Evolutionary conservation across 2,888 invertebrate genomes (phyloP).

Genomic region (Apantesis nais): DNA sequence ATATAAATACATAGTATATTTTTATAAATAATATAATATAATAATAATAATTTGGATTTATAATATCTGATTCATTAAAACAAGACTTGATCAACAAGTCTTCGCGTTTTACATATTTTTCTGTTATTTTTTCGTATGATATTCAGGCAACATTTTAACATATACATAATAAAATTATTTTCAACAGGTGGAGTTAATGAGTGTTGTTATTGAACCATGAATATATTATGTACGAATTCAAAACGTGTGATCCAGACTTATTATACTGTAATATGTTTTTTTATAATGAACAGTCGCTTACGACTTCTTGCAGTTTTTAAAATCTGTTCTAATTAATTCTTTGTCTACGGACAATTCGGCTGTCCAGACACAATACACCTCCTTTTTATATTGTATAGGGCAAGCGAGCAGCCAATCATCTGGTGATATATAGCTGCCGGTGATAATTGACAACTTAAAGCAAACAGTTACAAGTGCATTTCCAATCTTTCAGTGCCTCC

Average conservation of each 20-base stretch:
- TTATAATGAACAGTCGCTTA: background rate
- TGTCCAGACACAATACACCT: too few species aligned
- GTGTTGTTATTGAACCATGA: slow-evolving; percentile 17
- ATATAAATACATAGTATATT: too few species aligned
- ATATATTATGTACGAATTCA: background rate
- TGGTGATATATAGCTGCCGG: background rate
- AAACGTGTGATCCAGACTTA: background rate
- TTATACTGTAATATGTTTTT: background rate
- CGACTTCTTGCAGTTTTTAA: background rate
- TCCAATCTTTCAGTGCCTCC: background rate
- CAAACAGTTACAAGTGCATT: background rate
- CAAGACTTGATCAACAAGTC: too few species aligned
- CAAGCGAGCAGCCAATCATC: too few species aligned
- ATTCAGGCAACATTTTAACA: slow-evolving; percentile 50
- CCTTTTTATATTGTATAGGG: too few species aligned
- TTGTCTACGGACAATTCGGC: too few species aligned
- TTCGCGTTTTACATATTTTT: background rate
- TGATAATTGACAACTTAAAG: too few species aligned
- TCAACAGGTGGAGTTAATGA: slow-evolving; percentile 46
- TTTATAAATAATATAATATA: too few species aligned
- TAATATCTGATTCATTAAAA: background rate
- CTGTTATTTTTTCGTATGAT: slow-evolving; percentile 25
- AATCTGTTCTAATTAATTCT: too few species aligned
- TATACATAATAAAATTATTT: slow-evolving; percentile 52
- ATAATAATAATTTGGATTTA: too few species aligned